Evolutionary conservation across 1,140 invertebrate genomes (phyloP), one percentile per base, ranked within the genome.

Genomic region (Drosophila kurseongensis): DNA sequence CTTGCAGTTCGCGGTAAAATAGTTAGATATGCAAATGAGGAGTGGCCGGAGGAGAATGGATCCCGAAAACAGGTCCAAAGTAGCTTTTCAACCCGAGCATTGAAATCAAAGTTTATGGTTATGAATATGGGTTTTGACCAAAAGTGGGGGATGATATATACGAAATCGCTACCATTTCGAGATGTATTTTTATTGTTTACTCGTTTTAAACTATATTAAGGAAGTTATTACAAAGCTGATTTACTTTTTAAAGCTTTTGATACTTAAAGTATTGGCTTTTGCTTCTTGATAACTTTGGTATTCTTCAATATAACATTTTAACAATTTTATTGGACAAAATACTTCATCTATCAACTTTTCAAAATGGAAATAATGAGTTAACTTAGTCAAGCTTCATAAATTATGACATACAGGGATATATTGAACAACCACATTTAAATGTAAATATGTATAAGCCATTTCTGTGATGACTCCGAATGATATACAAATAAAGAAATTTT

Each of bases 1-100:
- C 38, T 50, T 45, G 47, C 38, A 44, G 45, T 83, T 83, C 75
- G 66, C 72, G 42, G 67, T 73, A 59, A 80, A 66, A 81, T 78
- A 74, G 60, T 81, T 86, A 74, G 82, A 85, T 85, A 85, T 85
- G 81, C 81, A 85, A 80, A 86, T 85, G 42, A 75, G 57, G 57
- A 47, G 59, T 16, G 18, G 29, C n/a, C 23, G 10, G 12, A 9
- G 35, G 35, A 47, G 41, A 40, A 71, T 40, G 32, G 4, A 16
- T 35, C 4, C 18, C 41, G 56, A 47, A 50, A 73, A 73, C 47
- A 54, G 69, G 56, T 61, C 66, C 16, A 14, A 35, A 47, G 40
- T 55, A 41, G 69, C 18, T 71, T 35, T 32, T 38, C 18, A 38
- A 18, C 1, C 9, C 6, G 23, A 23, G 40, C 41, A 45, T 55